These are phyloP conservation scores for Drosophila monieri DNA, from an alignment of 2,888 invertebrate species.

Conservation along the genomic window DNA sequence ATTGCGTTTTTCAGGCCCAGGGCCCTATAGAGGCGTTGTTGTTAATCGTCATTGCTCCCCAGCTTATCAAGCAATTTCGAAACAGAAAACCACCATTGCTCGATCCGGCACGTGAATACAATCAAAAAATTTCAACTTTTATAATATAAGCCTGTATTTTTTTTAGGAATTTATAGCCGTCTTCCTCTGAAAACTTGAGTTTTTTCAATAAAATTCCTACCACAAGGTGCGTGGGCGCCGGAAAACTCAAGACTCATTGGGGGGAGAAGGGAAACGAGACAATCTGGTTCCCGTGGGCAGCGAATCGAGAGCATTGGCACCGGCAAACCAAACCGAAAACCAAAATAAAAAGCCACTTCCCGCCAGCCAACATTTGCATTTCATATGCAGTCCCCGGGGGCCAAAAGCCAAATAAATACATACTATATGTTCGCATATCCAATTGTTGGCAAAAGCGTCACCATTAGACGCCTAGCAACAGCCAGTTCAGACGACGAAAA, in stretches of 20 bases:
- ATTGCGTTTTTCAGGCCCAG: conserved; percentile 46
- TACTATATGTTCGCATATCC: conserved; percentile 17
- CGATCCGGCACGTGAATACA: conserved; percentile 51
- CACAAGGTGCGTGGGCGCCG: conserved; percentile 51
- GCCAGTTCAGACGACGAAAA: conserved; percentile 27
- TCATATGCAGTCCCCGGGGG: conserved; percentile 19
- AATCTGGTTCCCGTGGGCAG: conserved; percentile 40
- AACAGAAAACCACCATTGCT: conserved; percentile 33
- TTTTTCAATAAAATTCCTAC: not conserved
- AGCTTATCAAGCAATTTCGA: conserved; percentile 56
- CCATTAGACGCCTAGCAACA: conserved; percentile 57
- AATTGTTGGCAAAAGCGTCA: conserved; percentile 34
- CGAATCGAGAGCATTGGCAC: conserved; percentile 40
- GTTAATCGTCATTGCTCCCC: conserved; percentile 21
- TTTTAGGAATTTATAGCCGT: not conserved
- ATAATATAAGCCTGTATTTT: not conserved
- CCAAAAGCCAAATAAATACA: conserved; percentile 24
- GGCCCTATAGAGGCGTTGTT: conserved; percentile 33
- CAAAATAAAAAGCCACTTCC: conserved; percentile 16
- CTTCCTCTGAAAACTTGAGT: too few relatives aligned
- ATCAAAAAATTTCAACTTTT: conserved; percentile 49
- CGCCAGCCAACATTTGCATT: conserved; percentile 25
- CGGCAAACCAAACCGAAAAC: conserved; percentile 4
- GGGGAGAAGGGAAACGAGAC: conserved; percentile 26
- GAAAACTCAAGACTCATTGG: conserved; percentile 20